Base-by-base conservation (phyloP, 1,140 invertebrate genomes). In the Tetramorium alpestre region DNA sequence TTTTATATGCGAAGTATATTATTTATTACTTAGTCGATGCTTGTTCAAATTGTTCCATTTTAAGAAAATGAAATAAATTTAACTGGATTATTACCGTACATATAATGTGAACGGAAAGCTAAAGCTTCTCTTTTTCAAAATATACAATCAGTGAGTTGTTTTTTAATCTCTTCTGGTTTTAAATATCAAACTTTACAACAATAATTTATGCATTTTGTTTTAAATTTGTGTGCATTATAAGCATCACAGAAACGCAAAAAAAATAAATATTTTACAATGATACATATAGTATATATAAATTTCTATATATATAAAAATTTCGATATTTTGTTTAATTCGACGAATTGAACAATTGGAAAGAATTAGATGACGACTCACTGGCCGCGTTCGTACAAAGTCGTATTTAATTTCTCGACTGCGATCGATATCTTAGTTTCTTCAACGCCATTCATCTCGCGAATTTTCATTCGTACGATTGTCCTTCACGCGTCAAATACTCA, bases 401-500 rank as follows among this genome's bases (percentile, higher is more conserved):
- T 13, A 33, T 70, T 6, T 67, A 44, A 78, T 44, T 16, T 72
- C 10, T 33, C 28, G 28, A 58, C 58, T 41, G 51, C n/a, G 22
- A 44, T 56, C 22, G n/a, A 22, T 41, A 72, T 47, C 22, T 82
- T 25, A 81, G 22, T 70, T 82, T 38, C 11, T 72, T 44, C 22
- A n/a, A 82, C 3, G 10, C 44, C n/a, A 81, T 49, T 72, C 25
- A 33, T 44, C 33, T n/a, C 10, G 33, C 16, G 5, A 22, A 4
- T 64, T 69, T 67, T 22, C 18, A 13, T 56, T 72, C 25, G 5
- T 72, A 38, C 10, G 1, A 81, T 56, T 25, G 22, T 44, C 49
- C 16, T 70, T 28, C 28, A 67, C 44, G 49, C 64, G 38, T 58
- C 22, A 58, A 58, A 72, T 81, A 82, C 65, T 82, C 78, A 72